Conservation (phyloP, 2,797 vertebrate genomes). For the Kryptolebias ocellatus region DNA sequence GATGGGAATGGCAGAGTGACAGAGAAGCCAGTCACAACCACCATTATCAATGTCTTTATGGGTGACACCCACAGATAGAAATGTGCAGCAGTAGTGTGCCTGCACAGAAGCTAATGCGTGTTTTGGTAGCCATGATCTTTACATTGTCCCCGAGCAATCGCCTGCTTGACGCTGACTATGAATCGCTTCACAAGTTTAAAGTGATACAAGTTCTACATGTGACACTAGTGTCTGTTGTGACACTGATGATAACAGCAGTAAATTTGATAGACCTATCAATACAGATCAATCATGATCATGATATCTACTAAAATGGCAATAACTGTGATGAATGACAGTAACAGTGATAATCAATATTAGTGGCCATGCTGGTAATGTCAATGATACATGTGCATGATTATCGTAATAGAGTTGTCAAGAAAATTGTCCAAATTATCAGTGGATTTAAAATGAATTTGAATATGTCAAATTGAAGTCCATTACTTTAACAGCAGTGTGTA, state of each 20-base stretch:
- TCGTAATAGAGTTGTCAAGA: slow-evolving; percentile 26
- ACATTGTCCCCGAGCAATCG: slow-evolving; percentile 65
- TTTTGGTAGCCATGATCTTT: slow-evolving; percentile 70
- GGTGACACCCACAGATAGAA: slow-evolving; percentile 76
- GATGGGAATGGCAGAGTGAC: slow-evolving; percentile 70
- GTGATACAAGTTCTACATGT: slow-evolving; percentile 25
- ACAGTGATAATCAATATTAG: slow-evolving; percentile 15
- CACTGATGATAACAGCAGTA: slow-evolving; percentile 21
- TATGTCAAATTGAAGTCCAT: slow-evolving; percentile 39
- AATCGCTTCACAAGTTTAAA: slow-evolving; percentile 60
- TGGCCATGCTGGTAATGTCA: neutral
- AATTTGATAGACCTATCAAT: slow-evolving; percentile 24
- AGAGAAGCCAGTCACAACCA: slow-evolving; percentile 68
- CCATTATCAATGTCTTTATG: slow-evolving; percentile 73
- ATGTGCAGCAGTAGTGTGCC: slow-evolving; percentile 56
- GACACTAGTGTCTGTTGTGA: slow-evolving; percentile 33
- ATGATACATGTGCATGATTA: slow-evolving; percentile 15
- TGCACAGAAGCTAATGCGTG: slow-evolving; percentile 47
- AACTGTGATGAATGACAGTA: slow-evolving; percentile 6
- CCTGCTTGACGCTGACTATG: slow-evolving; percentile 46
- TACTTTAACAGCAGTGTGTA: slow-evolving; percentile 43
- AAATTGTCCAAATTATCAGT: slow-evolving; percentile 30
- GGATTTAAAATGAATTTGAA: slow-evolving; percentile 35
- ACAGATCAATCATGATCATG: slow-evolving; percentile 39
- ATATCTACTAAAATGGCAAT: slow-evolving; percentile 20